phyloP scores from a whole-genome alignment of 2,888 invertebrate species.

The Tethea ocularis region DNA sequence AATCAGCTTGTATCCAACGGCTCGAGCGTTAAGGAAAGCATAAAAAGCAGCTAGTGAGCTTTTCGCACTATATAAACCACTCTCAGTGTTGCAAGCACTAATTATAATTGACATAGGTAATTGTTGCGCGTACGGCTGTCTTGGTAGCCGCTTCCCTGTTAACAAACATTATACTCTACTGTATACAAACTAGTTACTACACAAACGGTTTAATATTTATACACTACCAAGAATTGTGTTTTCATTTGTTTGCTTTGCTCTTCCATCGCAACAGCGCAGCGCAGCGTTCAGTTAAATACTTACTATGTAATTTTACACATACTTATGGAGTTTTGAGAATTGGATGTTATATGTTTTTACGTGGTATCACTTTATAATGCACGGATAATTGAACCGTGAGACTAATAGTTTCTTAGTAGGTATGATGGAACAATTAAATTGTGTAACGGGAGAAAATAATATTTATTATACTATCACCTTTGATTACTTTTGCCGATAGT shows the following conservation, averaged over 20 bases:
- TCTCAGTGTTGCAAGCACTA: constrained; percentile 42
- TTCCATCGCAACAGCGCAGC: constrained; percentile 19
- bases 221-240: constrained; percentile 35
- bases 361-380: background rate
- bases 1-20: background rate
- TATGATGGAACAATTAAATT: constrained; percentile 19
- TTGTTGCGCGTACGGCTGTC: constrained; percentile 32
- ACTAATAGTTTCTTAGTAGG: constrained; percentile 19
- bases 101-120: constrained; percentile 62
- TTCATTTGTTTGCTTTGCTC: constrained; percentile 32
- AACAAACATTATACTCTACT: constrained; percentile 18
- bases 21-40: background rate
- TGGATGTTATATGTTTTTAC: background rate
- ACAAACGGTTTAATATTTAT: constrained; percentile 35
- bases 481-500: background rate
- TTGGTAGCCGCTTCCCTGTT: constrained; percentile 27
- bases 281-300: background rate
- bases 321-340: background rate
- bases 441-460: constrained; percentile 11
- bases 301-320: background rate
- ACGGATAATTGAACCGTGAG: constrained; percentile 13
- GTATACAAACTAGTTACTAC: constrained; percentile 1
- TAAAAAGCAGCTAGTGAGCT: background rate
- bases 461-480: background rate
- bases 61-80: constrained; percentile 9